Percentiles rank a stretch among this genome's conserved stretches.
Conservation (phyloP, 1,140 invertebrate genomes). For the Drosophila athabasca region DNA sequence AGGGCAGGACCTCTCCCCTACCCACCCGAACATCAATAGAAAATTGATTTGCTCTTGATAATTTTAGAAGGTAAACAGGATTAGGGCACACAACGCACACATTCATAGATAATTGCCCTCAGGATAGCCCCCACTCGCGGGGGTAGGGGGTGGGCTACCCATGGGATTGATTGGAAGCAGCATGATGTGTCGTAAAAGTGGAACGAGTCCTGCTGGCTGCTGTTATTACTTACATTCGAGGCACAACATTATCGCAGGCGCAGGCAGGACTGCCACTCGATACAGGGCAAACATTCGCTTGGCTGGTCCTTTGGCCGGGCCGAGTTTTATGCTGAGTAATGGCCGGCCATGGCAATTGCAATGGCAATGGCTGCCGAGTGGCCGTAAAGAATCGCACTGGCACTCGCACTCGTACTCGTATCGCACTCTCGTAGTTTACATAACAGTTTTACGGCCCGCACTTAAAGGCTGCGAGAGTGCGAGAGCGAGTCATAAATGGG, state of each 20-base stretch:
- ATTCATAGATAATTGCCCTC: conserved; percentile 43
- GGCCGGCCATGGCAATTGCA: conserved; percentile 27
- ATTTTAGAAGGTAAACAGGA: conserved; percentile 56
- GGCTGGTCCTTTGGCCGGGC: neutral
- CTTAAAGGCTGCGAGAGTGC: conserved; percentile 33
- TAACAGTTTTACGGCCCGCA: conserved; percentile 56
- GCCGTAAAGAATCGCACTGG: conserved; percentile 52
- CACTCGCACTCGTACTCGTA: conserved; percentile 19
- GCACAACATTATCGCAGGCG: conserved; percentile 50
- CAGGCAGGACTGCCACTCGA: conserved; percentile 26
- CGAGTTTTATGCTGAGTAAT: conserved; percentile 58
- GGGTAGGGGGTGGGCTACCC: too few relatives aligned
- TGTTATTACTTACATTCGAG: conserved; percentile 56
- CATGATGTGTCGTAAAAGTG: conserved; percentile 39
- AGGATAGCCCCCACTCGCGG: too few relatives aligned
- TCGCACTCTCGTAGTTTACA: conserved; percentile 43
- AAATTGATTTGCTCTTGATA: conserved; percentile 63
- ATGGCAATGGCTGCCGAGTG: conserved; percentile 43
- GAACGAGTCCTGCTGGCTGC: conserved; percentile 17
- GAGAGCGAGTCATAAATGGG: conserved; percentile 39
- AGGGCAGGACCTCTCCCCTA: neutral
- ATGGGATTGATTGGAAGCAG: conserved; percentile 37
- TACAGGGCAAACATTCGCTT: too few relatives aligned
- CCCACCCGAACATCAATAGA: conserved; percentile 47
- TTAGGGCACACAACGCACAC: conserved; percentile 15